Percentiles rank a stretch among this genome's conserved stretches.
Conservation (phyloP, 2,888 invertebrate genomes). For the Brachyopa scutellaris region DNA sequence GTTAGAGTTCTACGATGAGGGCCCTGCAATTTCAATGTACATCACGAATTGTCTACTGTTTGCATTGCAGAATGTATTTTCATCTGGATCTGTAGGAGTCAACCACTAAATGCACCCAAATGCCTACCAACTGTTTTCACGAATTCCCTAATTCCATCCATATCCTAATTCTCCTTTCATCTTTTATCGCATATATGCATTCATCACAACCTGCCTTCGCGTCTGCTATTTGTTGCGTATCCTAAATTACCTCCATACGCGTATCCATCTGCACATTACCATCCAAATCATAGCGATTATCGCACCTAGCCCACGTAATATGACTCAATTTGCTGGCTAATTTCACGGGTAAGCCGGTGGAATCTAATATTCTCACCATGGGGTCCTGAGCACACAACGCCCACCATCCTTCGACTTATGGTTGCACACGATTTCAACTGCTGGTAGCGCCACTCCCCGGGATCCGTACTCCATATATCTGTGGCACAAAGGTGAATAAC, state of each 20-base stretch:
- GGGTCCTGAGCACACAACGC: not conserved
- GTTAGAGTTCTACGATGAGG: no score
- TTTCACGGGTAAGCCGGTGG: constrained; percentile 46
- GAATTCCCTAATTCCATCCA: not conserved
- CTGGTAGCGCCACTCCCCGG: not conserved
- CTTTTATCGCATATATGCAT: constrained; percentile 1
- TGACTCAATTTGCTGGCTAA: constrained; percentile 60
- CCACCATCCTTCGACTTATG: no score
- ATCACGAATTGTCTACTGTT: no score
- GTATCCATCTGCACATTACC: not conserved
- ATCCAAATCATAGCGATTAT: constrained; percentile 24
- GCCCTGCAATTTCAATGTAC: no score
- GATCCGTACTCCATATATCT: not conserved
- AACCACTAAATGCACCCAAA: not conserved
- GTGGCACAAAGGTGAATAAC: not conserved
- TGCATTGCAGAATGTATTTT: no score
- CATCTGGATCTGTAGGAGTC: no score
- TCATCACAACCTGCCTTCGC: not conserved
- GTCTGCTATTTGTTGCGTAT: not conserved
- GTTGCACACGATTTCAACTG: constrained; percentile 7
- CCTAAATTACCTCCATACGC: no score
- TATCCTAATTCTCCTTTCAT: not conserved
- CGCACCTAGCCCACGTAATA: constrained; percentile 58
- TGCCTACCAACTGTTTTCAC: not conserved
- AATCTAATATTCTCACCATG: constrained; percentile 48